phyloP scores from a whole-genome alignment of 2,797 vertebrate species.

The Sus cebifrons region DNA sequence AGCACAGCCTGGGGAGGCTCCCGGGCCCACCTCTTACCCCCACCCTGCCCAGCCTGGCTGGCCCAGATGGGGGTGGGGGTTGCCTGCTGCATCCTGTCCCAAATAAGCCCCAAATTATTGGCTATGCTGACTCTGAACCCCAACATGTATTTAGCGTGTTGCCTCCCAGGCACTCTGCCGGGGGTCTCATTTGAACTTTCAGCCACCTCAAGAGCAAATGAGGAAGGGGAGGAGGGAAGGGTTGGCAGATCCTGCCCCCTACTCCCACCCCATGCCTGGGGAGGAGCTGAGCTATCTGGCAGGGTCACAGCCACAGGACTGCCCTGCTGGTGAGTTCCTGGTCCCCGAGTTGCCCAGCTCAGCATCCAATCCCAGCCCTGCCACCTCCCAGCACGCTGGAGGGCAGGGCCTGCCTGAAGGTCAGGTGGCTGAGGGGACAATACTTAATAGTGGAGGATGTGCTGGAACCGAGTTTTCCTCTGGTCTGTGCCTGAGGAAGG shows the following conservation, averaged over 20 bases:
- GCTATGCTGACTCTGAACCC: not conserved
- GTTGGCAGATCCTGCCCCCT: not conserved
- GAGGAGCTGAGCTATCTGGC: not conserved
- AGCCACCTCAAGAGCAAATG: not conserved
- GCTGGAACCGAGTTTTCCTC: not conserved
- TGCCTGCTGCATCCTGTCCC: not conserved
- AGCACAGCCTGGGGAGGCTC: not conserved
- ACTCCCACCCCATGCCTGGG: not conserved
- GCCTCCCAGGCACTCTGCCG: not conserved
- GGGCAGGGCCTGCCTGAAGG: not conserved
- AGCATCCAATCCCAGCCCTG: not conserved
- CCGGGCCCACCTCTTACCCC: too few species aligned
- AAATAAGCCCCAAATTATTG: slow-evolving; percentile 55
- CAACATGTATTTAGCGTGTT: slow-evolving; percentile 37
- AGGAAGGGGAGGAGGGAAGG: accelerated
- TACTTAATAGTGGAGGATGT: not conserved
- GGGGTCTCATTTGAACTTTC: not conserved
- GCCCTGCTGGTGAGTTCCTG: not conserved
- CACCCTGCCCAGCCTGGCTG: not conserved
- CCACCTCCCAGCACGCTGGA: not conserved
- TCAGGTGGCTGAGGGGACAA: not conserved
- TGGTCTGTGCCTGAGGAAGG: too few species aligned
- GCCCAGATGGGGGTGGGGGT: not conserved
- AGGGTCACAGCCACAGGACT: not conserved
- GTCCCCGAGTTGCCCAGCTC: not conserved